A percentile compares a stretch with the other conserved stretches of the same genome.
Evolutionary conservation across 2,113 vertebrate species (phyloP).

Genomic region (Lutjanus erythropterus): DNA sequence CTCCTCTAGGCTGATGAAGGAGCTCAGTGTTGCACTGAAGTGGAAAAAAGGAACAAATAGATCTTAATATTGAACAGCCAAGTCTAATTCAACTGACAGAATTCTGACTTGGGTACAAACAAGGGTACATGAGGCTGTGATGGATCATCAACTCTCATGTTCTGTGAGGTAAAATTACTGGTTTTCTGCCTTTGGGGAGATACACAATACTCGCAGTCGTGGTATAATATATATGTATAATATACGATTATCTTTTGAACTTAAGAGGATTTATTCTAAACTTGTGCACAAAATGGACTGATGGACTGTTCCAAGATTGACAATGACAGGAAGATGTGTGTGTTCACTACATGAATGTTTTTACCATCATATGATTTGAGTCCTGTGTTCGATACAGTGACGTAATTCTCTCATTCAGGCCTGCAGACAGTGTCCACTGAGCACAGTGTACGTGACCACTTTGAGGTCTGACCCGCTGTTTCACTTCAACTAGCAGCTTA

Average conservation of each 20-base stretch:
- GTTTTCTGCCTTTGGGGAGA: too few species aligned
- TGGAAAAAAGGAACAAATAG: too few species aligned
- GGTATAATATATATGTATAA: too few species aligned
- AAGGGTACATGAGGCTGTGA: too few species aligned
- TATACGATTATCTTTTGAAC: neutral
- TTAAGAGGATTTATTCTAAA: neutral
- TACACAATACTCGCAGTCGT: too few species aligned
- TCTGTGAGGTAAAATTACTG: too few species aligned
- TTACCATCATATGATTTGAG: neutral
- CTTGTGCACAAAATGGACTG: neutral
- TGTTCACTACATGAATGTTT: constrained; percentile 1
- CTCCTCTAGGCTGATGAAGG: too few species aligned
- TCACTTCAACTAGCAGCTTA: constrained; percentile 50
- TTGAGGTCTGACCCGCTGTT: constrained; percentile 36
- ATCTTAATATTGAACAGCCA: too few species aligned
- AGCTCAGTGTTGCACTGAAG: too few species aligned
- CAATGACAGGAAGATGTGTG: neutral
- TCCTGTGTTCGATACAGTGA: neutral
- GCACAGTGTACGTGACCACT: constrained; percentile 17
- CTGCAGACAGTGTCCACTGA: constrained; percentile 12
- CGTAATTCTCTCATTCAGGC: neutral
- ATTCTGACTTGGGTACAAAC: too few species aligned
- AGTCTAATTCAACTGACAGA: too few species aligned
- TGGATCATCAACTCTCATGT: too few species aligned
- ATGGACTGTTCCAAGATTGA: neutral